Percentiles rank a stretch among this genome's conserved stretches.
Conservation (phyloP, 2,113 vertebrate species). For the Cnemophilus loriae region DNA sequence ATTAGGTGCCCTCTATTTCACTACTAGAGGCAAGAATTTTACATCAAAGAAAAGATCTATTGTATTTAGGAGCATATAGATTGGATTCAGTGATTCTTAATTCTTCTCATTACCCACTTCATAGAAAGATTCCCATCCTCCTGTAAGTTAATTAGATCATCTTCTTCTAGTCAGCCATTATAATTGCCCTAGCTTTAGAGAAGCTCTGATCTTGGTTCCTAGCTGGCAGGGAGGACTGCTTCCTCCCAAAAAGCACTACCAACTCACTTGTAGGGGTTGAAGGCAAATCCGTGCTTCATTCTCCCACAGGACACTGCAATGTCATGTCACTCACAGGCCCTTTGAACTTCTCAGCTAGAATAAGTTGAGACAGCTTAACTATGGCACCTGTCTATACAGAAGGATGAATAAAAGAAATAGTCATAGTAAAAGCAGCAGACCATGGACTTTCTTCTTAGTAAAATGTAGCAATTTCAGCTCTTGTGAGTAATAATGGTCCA, state of each 20-base stretch:
- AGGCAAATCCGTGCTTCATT: neutral
- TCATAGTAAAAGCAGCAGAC: neutral
- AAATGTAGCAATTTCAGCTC: neutral
- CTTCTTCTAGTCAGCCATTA: neutral
- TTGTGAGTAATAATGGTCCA: neutral
- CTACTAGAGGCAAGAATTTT: neutral
- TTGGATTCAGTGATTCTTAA: neutral
- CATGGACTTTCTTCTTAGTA: neutral
- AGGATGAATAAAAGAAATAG: neutral
- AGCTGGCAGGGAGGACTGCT: neutral
- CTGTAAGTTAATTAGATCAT: neutral
- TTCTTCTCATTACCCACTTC: neutral
- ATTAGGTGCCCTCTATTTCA: neutral
- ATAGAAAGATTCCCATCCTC: neutral
- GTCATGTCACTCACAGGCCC: neutral
- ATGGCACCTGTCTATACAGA: neutral
- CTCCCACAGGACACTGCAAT: neutral
- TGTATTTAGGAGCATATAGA: neutral
- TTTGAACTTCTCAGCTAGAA: neutral
- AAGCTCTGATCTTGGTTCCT: neutral
- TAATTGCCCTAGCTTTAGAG: neutral
- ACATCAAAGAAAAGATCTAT: neutral
- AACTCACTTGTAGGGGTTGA: neutral
- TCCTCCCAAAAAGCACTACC: neutral
- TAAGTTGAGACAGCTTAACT: neutral